Base-by-base conservation (phyloP, 1,140 invertebrate species). In the Heliconius melpomene region DNA sequence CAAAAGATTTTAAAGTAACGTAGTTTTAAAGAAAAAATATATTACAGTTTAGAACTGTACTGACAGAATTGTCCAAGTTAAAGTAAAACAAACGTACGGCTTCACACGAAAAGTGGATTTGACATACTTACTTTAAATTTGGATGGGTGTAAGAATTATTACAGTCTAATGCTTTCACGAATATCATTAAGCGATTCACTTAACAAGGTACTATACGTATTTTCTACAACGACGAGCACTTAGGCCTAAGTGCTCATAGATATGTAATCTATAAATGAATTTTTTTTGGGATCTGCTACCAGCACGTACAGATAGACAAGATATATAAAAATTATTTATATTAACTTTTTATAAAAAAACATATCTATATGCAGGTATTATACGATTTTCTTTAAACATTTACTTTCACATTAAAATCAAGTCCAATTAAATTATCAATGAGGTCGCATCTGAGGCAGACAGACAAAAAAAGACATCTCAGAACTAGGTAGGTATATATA, bases 151-250 rank as follows among this genome's bases (percentile, higher is more conserved):
- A 74, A 74, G 78, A 79, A 70, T 79, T 46, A 74, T 79, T 46
- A 73, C 74, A 76, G 74, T 79, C 72, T 79, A 75, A 57, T 75
- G 78, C 72, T 79, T 79, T 74, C 72, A 74, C 78, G 73, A 79
- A 79, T 79, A 66, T 23, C 54, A 74, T 79, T 79, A 79, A n/a
- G 32, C 16, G 74, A 79, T 11, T 79, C 60, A 74, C 60, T 32
- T 72, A 60, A 46, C 40, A 74, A 71, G 60, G 60, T 29, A 40
- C 23, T 52, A 20, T 46, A 23, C 32, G 16, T 32, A 40, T 72
- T 20, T 60, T 66, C 3, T 29, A 66, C 13, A 66, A 57, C n/a
- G 52, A n/a, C 20, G 18, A 54, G 7, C 54, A 57, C 20, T 36
- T 36, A 1, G 32, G 32, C 32, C 32, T 7, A 36, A 36, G 32